Base-by-base conservation (phyloP, 2,888 invertebrate genomes). In the Stenotaenia linearis region DNA sequence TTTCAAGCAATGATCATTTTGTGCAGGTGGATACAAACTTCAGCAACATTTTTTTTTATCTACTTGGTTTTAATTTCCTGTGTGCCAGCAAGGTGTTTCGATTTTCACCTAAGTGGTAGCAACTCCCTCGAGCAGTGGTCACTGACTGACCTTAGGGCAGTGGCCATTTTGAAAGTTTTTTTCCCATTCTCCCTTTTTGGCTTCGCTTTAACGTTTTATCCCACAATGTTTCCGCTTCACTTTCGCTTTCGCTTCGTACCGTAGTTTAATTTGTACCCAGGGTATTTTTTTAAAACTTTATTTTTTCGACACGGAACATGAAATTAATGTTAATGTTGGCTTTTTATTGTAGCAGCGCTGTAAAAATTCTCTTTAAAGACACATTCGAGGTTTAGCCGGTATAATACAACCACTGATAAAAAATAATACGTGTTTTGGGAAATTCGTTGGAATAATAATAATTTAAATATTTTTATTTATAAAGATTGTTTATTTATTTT, bases 31-130 rank as follows among this genome's bases (percentile, higher is more conserved):
- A 28, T 69, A 69, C 69, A 69, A 69, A 69, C 69, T 69, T 69
- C n/a, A 25, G 9, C 69, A 69, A 10, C n/a, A n/a, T 25, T 69
- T 69, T 69, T 61, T 69, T 28, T 69, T 69, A 69, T 28, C 69
- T n/a, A 25, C 69, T 69, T n/a, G 69, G 69, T 69, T 69, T 69
- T 69, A 69, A 69, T 69, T 69, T 69, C 69, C 69, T 69, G 69
- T 69, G 23, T 69, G 69, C 25, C n/a, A 69, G 69, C 23, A 69
- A 69, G 69, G 69, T 69, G 69, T n/a, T 28, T 69, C 69, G 69
- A 69, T 69, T 69, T 69, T 69, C 69, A 69, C 69, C 69, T 69
- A 69, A 69, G 69, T 69, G 69, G 25, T 69, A 25, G 25, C 69
- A 69, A 69, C 69, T 69, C 69, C 69, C 69, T 15, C 9, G 69